These are phyloP conservation scores for Drosophila picticornis DNA, from an alignment of 2,888 invertebrate genomes.

Conservation along the genomic window DNA sequence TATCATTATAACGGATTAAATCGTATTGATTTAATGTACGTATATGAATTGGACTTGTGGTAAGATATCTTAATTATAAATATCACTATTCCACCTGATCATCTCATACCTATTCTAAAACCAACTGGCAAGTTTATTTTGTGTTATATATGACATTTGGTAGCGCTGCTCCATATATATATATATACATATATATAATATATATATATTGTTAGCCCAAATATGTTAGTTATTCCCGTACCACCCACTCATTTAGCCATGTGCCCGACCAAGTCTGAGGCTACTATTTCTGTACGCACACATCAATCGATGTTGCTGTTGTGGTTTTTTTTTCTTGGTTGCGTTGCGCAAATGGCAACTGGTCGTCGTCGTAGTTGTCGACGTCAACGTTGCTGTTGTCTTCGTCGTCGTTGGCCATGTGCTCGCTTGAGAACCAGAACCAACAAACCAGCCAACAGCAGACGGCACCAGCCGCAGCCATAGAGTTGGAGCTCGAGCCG, in stretches of 20 bases:
- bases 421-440: conserved; percentile 64
- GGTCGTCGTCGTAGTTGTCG: conserved; percentile 46
- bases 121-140: background rate
- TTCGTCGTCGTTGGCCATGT: conserved; percentile 61
- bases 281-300: conserved; percentile 63
- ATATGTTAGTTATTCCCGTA: conserved; percentile 33
- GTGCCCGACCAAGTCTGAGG: conserved; percentile 26
- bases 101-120: background rate
- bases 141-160: background rate
- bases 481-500: conserved; percentile 18
- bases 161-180: conserved; percentile 26
- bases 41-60: background rate
- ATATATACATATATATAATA: conserved; percentile 29
- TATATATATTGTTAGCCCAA: conserved; percentile 32
- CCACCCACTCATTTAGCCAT: conserved; percentile 46
- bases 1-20: background rate
- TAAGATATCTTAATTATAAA: background rate
- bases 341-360: conserved; percentile 78
- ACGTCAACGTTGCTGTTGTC: conserved; percentile 38
- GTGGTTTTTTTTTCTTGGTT: conserved; percentile 45
- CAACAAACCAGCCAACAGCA: conserved; percentile 57
- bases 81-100: background rate
- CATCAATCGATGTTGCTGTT: conserved; percentile 69
- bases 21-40: background rate
- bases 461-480: conserved; percentile 47